Base-by-base conservation (phyloP, 2,797 vertebrate genomes). In the Forpus xanthops region DNA sequence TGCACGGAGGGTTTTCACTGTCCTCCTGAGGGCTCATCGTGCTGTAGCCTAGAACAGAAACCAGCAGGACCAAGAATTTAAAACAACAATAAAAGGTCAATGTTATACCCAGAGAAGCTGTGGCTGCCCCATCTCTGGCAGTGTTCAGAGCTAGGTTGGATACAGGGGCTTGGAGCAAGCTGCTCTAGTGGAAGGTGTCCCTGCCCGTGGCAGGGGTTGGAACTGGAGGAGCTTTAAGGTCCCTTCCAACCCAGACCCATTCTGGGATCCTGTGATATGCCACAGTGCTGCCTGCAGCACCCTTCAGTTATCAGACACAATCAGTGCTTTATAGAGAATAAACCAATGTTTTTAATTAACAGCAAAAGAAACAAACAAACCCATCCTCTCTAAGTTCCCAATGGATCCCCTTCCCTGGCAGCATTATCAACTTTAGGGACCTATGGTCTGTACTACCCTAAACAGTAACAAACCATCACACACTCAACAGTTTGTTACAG, bases 21-120 rank as follows among this genome's bases (percentile, higher is more conserved):
- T 99, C 99, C 93, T 99, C 99, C 97, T 99, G 99, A 0, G 99
- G 99, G 89, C 99, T 99, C 99, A 99, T 99, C 39, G 99, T 99
- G 97, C 99, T 99, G 97, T 99, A 99, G 45, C 99, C 99, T 99
- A 93, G 60, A 60, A 66, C 44, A 85, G 0, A 28, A 94, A 89
- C 78, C 37, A 61, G 45, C 49, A 24, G 33, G 52, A 12, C 6
- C 27, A 23, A 74, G 62, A 31, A 68, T 35, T 24, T 42, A 61
- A 49, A 61, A 50, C 37, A 4, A 27, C 73, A 50, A 27, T 56
- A 19, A 65, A 45, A 83, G 23, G 24, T 64, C 9, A 11, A 24
- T 24, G 9, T 33, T 56, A 11, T 15, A 15, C n/a, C 21, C 21
- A 24, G n/a, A 56, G n/a, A 7, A 56, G 2, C 55, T 56, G n/a